A percentile compares a stretch with the other conserved stretches of the same genome.
Conservation (phyloP, 2,888 invertebrate genomes). For the Mantis religiosa region DNA sequence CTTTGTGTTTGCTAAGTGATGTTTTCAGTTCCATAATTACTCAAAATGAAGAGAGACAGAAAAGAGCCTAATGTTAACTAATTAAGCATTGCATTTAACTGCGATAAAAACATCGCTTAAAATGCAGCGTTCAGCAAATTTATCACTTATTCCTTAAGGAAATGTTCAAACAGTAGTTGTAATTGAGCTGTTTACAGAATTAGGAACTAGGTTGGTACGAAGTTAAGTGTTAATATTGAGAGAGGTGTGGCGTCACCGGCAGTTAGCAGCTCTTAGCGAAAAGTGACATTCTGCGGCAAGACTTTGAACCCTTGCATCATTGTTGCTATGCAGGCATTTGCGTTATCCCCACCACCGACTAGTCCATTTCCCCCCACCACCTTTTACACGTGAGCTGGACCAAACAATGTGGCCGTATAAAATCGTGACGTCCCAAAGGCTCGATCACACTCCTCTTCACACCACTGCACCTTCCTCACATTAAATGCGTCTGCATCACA, state of each 20-base stretch:
- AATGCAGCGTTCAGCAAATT: too few relatives aligned
- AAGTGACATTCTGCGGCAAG: background rate
- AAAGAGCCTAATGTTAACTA: too few relatives aligned
- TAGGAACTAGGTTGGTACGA: background rate
- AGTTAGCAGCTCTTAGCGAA: background rate
- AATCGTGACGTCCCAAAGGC: background rate
- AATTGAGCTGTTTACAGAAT: too few relatives aligned
- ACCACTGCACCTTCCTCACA: background rate
- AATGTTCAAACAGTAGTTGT: too few relatives aligned
- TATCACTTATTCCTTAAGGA: too few relatives aligned
- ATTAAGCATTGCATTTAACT: too few relatives aligned
- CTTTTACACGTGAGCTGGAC: background rate
- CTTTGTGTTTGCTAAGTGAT: too few relatives aligned
- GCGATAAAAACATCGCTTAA: too few relatives aligned
- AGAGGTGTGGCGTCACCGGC: background rate
- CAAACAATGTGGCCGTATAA: background rate
- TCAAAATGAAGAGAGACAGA: too few relatives aligned
- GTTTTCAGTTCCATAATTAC: too few relatives aligned
- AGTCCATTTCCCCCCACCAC: background rate
- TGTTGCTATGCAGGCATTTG: background rate
- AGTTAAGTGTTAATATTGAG: background rate
- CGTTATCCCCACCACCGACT: background rate
- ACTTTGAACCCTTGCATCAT: conserved; percentile 19
- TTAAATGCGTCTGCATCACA: background rate
- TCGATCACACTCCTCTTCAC: background rate